Percentiles rank a stretch among this genome's conserved stretches.
Conservation (phyloP, 2,113 vertebrate genomes). For the Silurus glanis region DNA sequence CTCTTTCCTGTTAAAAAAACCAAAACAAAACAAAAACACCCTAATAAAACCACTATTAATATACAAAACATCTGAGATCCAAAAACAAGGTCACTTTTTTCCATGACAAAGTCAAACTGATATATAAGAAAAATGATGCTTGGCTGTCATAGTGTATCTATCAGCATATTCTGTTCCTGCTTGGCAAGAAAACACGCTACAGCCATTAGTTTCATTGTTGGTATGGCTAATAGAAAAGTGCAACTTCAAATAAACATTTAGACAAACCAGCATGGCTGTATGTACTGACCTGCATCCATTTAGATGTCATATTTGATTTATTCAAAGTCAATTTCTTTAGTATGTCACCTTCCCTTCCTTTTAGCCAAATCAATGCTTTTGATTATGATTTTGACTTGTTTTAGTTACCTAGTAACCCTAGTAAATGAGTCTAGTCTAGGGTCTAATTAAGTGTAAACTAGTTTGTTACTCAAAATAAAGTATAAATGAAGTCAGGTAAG, state of each 20-base stretch:
- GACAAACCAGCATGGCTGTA: background rate
- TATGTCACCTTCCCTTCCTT: background rate
- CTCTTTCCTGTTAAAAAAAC: background rate
- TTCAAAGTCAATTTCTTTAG: background rate
- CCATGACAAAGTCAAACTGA: background rate
- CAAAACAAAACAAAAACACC: too few relatives aligned
- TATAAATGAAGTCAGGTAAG: background rate
- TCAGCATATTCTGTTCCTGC: slow-evolving; percentile 17
- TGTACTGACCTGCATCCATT: background rate
- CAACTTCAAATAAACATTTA: background rate
- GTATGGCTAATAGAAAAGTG: background rate
- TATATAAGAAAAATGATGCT: background rate
- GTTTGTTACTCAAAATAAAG: background rate
- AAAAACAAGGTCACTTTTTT: background rate
- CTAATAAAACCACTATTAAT: background rate
- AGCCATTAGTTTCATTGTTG: background rate
- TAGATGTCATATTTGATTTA: background rate
- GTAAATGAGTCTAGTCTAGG: background rate
- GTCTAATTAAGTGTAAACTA: background rate
- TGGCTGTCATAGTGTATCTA: background rate
- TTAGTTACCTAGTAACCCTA: background rate
- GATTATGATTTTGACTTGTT: background rate
- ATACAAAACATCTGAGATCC: background rate
- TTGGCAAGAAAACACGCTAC: background rate
- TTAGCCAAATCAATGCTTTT: background rate